A percentile compares a stretch with the other conserved stretches of the same genome.
phyloP scores from a whole-genome alignment of 2,797 vertebrate genomes.

The Monodelphis domestica region DNA sequence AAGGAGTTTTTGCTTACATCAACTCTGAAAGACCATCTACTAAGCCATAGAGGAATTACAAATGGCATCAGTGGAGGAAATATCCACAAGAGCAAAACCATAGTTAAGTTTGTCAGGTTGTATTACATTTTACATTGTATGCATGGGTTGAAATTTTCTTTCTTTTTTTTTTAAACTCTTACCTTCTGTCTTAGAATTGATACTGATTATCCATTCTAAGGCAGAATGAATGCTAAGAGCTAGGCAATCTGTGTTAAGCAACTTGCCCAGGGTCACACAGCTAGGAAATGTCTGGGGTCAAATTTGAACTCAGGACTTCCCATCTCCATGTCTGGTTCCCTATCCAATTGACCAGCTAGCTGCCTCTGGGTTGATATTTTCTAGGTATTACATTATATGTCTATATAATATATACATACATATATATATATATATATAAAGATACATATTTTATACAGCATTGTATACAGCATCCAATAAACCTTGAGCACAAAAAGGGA shows the following conservation, averaged over 20 bases:
- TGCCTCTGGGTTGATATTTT: not conserved
- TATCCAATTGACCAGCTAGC: too few species aligned
- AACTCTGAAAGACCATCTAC: not conserved
- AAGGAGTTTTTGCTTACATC: not conserved
- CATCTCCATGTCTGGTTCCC: too few species aligned
- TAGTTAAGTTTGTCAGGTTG: too few species aligned
- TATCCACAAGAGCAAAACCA: not conserved
- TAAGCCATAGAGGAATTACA: not conserved
- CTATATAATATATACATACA: not conserved
- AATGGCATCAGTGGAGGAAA: not conserved
- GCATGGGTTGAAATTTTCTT: not conserved
- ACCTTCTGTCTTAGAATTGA: too few species aligned
- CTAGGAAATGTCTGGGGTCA: too few species aligned
- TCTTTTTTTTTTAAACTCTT: too few species aligned
- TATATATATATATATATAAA: too few species aligned
- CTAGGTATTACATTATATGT: not conserved
- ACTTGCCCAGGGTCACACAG: too few species aligned
- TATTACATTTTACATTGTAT: not conserved
- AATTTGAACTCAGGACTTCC: too few species aligned
- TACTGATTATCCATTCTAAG: too few species aligned
- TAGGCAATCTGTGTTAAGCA: too few species aligned
- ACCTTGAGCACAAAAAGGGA: not conserved
- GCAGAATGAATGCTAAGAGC: too few species aligned
- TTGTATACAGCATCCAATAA: not conserved
- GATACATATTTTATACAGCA: not conserved